Conservation (phyloP, 1,140 invertebrate genomes). For the Ceratina japonica region DNA sequence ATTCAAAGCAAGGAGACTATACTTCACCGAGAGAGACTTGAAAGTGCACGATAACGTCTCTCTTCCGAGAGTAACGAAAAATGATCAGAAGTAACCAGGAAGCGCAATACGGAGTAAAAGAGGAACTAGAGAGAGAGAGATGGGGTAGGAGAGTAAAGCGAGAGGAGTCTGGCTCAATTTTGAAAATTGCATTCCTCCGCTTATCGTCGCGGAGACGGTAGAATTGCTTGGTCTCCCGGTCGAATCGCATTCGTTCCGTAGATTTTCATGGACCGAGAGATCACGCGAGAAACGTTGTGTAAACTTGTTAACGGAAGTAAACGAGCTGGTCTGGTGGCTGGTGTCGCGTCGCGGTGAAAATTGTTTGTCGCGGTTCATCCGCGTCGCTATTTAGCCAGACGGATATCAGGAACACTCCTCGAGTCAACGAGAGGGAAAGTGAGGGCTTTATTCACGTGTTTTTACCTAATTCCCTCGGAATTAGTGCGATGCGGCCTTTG, state of each 20-base stretch:
- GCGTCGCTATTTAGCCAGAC: slow-evolving; percentile 2
- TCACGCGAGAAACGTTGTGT: slow-evolving; percentile 20
- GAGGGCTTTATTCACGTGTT: not conserved
- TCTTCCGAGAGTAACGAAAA: not conserved
- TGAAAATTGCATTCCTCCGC: slow-evolving; percentile 45
- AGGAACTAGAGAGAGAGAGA: not conserved
- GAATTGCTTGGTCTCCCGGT: slow-evolving; percentile 7
- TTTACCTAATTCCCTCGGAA: no score
- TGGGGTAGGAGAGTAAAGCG: no score
- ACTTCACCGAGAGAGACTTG: not conserved
- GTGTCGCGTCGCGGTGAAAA: not conserved
- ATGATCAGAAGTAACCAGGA: slow-evolving; percentile 3
- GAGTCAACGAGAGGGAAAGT: slow-evolving; percentile 9
- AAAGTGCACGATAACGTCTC: not conserved
- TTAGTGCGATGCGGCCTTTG: no score
- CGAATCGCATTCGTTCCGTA: slow-evolving; percentile 23
- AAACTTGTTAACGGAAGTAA: slow-evolving; percentile 47
- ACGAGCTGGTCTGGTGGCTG: not conserved
- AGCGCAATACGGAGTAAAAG: not conserved
- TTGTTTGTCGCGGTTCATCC: slow-evolving; percentile 9
- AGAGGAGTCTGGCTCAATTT: slow-evolving; percentile 38
- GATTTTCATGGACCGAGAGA: slow-evolving; percentile 16
- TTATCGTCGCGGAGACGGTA: slow-evolving; percentile 45
- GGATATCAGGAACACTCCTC: not conserved
- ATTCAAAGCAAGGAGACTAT: no score